Percentiles rank a stretch among this genome's conserved stretches.
These are phyloP conservation scores for Trachemys scripta DNA, from an alignment of 2,113 vertebrate genomes.

Conservation along the genomic window DNA sequence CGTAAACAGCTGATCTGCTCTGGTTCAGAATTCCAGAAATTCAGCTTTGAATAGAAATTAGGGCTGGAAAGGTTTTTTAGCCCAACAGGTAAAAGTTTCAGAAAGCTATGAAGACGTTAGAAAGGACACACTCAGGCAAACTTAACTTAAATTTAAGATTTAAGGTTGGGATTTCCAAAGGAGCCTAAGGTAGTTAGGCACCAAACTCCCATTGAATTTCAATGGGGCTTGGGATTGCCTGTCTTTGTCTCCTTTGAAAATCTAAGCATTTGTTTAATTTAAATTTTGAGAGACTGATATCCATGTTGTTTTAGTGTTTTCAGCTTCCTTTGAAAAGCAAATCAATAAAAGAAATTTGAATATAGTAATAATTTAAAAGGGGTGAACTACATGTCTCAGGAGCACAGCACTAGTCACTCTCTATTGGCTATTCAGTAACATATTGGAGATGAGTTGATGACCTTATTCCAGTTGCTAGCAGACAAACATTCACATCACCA, in stretches of 20 bases:
- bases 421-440: neutral
- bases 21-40: too few relatives aligned
- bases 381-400: neutral
- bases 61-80: too few relatives aligned
- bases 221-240: too few relatives aligned
- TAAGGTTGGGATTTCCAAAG: neutral
- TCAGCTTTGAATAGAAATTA: too few relatives aligned
- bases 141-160: neutral
- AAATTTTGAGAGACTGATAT: neutral
- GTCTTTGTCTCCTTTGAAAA: too few relatives aligned
- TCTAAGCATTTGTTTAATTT: too few relatives aligned
- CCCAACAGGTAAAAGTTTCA: too few relatives aligned
- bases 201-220: too few relatives aligned
- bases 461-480: neutral
- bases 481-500: neutral
- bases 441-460: neutral
- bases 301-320: neutral
- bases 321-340: neutral
- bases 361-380: neutral
- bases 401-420: neutral
- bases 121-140: too few relatives aligned
- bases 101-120: too few relatives aligned
- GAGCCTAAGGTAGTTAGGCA: neutral
- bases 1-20: too few relatives aligned
- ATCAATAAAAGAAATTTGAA: neutral